Evolutionary conservation across 2,888 invertebrate genomes (phyloP).

Genomic region (Agrotis exclamationis): DNA sequence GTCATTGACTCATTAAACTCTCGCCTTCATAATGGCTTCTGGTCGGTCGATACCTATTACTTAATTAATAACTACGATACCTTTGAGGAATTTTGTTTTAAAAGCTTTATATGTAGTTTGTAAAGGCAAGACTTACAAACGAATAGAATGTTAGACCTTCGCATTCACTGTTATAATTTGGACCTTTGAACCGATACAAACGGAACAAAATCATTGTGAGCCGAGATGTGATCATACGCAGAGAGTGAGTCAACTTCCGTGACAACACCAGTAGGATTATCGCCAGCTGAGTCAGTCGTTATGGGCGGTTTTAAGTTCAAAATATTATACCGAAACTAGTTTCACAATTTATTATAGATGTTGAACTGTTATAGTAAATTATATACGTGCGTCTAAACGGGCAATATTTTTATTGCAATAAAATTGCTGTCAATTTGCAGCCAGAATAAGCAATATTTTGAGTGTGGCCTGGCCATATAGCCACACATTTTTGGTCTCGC

Average conservation of each 20-base stretch:
- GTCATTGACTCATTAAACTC: conserved; percentile 40
- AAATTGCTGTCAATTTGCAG: too few relatives aligned
- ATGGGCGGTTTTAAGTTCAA: conserved; percentile 27
- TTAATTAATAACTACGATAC: conserved; percentile 17
- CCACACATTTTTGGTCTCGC: too few relatives aligned
- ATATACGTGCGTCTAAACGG: too few relatives aligned
- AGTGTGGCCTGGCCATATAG: too few relatives aligned
- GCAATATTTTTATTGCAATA: too few relatives aligned
- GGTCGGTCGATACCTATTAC: conserved; percentile 19
- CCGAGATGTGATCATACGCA: conserved; percentile 17
- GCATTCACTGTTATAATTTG: conserved; percentile 2
- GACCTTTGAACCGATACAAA: conserved; percentile 6
- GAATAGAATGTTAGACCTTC: not conserved
- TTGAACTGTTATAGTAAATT: too few relatives aligned
- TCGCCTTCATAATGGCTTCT: conserved; percentile 42
- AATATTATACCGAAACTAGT: conserved; percentile 6
- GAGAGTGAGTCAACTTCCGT: conserved; percentile 46
- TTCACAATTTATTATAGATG: too few relatives aligned
- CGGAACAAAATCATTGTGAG: conserved; percentile 13
- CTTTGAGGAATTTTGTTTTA: conserved; percentile 1
- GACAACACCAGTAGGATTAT: conserved; percentile 29
- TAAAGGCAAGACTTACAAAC: too few relatives aligned
- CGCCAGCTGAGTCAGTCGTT: conserved; percentile 29
- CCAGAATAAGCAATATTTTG: too few relatives aligned
- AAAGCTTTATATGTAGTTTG: not conserved